These are phyloP conservation scores for Zoanthus solanderi DNA, from an alignment of 92 coral and sea anemone species.

Conservation along the genomic window DNA sequence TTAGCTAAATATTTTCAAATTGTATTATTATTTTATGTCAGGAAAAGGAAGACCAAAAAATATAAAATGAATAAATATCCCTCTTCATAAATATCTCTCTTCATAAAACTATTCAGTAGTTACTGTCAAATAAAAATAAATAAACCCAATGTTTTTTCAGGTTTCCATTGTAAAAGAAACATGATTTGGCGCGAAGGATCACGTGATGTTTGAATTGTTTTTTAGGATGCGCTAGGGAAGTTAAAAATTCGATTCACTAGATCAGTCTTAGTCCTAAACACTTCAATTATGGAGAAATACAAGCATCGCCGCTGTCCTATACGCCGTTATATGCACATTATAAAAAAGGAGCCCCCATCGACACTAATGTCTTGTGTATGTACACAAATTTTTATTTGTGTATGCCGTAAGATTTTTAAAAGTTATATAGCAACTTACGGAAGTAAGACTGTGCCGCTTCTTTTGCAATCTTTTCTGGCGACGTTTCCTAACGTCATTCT, in stretches of 20 bases:
- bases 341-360: background rate
- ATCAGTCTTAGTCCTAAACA: background rate
- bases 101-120: background rate
- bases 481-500: background rate
- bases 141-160: background rate
- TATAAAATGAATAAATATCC: no score
- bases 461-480: background rate
- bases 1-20: no score
- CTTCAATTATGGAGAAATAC: background rate
- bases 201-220: background rate
- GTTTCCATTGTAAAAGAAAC: background rate
- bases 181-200: slow-evolving; percentile 10
- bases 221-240: background rate
- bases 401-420: background rate
- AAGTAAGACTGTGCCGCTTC: slow-evolving; percentile 17
- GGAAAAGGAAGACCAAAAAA: no score
- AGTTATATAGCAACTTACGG: slow-evolving; percentile 23
- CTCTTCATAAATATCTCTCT: background rate
- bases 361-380: slow-evolving; percentile 1
- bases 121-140: background rate
- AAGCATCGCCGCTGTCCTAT: background rate
- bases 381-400: background rate
- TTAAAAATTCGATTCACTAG: background rate
- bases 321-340: background rate
- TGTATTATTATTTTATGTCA: no score